Percentiles rank a stretch among this genome's conserved stretches.
Evolutionary conservation across 2,888 invertebrate species (phyloP).

Genomic region (Ornithoptera priamus): DNA sequence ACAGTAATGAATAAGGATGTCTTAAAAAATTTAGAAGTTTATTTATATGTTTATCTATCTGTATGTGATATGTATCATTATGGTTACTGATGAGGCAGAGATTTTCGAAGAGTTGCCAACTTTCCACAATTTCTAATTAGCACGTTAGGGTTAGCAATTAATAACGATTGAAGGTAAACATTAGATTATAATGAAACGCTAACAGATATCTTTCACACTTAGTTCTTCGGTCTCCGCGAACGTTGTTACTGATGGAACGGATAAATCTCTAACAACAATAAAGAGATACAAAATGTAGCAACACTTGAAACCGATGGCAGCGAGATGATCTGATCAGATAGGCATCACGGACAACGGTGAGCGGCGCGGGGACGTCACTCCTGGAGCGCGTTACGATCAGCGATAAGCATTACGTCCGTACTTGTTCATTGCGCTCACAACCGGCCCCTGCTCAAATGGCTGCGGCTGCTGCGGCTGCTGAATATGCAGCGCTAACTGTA

Average conservation of each 20-base stretch:
- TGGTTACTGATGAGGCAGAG: too few species aligned
- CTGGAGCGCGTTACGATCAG: constrained; percentile 18
- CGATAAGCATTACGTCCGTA: constrained; percentile 15
- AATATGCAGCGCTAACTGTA: not conserved
- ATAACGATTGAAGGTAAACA: too few species aligned
- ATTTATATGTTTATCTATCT: too few species aligned
- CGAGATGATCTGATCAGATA: constrained; percentile 25
- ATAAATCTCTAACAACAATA: constrained; percentile 2
- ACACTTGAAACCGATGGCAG: not conserved
- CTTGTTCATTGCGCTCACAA: constrained; percentile 22
- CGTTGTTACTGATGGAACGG: not conserved
- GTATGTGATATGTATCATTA: too few species aligned
- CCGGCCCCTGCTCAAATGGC: constrained; percentile 5
- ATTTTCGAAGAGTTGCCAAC: too few species aligned
- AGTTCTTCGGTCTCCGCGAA: not conserved
- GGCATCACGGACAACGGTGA: constrained; percentile 11
- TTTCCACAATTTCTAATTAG: too few species aligned
- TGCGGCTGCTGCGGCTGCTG: not conserved
- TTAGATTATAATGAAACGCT: too few species aligned
- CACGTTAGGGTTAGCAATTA: too few species aligned
- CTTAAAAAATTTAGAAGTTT: too few species aligned
- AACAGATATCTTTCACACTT: too few species aligned
- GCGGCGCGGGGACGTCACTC: constrained; percentile 11
- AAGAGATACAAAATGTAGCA: constrained; percentile 10
- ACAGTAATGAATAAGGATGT: too few species aligned